Evolutionary conservation across 2,797 vertebrate genomes (phyloP).

Genomic region (Sebastiscus albofasciatus): DNA sequence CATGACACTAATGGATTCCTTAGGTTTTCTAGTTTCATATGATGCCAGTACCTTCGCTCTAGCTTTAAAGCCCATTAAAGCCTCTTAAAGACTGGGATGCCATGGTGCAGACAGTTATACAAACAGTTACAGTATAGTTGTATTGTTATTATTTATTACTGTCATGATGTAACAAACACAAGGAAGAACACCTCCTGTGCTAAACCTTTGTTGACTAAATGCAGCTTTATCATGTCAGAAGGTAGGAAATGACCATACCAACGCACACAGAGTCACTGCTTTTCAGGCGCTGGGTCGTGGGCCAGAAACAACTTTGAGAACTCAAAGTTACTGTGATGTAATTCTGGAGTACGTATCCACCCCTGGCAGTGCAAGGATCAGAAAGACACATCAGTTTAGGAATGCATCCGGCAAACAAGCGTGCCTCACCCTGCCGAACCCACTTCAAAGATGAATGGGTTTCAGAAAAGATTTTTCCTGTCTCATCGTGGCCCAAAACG

Average conservation of each 20-base stretch:
- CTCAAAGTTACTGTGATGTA: neutral
- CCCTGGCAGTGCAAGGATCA: neutral
- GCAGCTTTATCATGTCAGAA: neutral
- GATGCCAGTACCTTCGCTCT: no score
- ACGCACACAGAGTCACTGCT: neutral
- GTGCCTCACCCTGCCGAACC: neutral
- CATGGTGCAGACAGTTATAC: neutral
- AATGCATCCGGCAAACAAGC: neutral
- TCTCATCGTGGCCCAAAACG: neutral
- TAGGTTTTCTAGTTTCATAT: no score
- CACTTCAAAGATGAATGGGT: slow-evolving; percentile 31
- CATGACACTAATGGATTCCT: no score
- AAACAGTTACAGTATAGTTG: neutral
- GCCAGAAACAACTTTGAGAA: slow-evolving; percentile 9
- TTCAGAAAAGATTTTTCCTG: neutral
- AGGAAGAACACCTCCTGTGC: neutral
- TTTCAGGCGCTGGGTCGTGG: neutral
- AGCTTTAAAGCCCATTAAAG: no score
- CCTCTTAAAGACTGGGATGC: neutral
- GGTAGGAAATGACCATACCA: neutral
- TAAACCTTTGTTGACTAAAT: neutral
- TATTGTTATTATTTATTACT: neutral
- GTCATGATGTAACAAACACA: neutral
- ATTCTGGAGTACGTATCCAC: neutral
- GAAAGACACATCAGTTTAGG: neutral